A percentile compares a stretch with the other conserved stretches of the same genome.
Conservation (phyloP, 2,888 invertebrate genomes). For the Platerodrilus igneus region DNA sequence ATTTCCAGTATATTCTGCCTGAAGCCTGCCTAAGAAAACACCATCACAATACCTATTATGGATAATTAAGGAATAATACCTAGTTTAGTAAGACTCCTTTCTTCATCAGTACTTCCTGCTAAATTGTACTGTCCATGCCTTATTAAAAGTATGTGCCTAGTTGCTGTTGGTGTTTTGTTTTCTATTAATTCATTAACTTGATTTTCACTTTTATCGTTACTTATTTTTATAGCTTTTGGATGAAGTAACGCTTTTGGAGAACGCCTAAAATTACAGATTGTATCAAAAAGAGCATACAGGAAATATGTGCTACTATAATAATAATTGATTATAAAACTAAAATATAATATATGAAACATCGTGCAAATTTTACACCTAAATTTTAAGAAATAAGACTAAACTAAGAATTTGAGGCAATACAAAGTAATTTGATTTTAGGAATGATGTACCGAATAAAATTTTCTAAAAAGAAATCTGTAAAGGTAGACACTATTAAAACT, state of each 20-base stretch:
- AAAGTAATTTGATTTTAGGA: too few species aligned
- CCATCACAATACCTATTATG: not conserved
- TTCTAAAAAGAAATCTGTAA: too few species aligned
- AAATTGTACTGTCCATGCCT: constrained; percentile 93
- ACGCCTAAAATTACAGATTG: constrained; percentile 52
- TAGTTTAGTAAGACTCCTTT: constrained; percentile 72
- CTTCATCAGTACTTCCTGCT: constrained; percentile 64
- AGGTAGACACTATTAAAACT: too few species aligned
- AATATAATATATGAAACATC: too few species aligned
- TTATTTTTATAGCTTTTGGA: constrained; percentile 50
- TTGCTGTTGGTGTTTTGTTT: constrained; percentile 57
- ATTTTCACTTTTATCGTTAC: constrained; percentile 59
- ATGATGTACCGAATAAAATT: too few species aligned
- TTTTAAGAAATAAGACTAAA: too few species aligned
- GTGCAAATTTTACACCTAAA: too few species aligned
- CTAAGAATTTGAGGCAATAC: too few species aligned
- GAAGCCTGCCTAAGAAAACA: constrained; percentile 62
- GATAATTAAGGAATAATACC: too few species aligned
- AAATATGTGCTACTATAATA: not conserved
- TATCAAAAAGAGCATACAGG: not conserved
- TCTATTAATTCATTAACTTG: constrained; percentile 63
- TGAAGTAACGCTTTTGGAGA: constrained; percentile 68
- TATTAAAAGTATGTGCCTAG: constrained; percentile 82
- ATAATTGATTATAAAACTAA: too few species aligned
- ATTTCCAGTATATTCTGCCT: constrained; percentile 82